These are phyloP conservation scores for Crematogaster levior DNA, from an alignment of 2,888 invertebrate genomes.

Conservation along the genomic window DNA sequence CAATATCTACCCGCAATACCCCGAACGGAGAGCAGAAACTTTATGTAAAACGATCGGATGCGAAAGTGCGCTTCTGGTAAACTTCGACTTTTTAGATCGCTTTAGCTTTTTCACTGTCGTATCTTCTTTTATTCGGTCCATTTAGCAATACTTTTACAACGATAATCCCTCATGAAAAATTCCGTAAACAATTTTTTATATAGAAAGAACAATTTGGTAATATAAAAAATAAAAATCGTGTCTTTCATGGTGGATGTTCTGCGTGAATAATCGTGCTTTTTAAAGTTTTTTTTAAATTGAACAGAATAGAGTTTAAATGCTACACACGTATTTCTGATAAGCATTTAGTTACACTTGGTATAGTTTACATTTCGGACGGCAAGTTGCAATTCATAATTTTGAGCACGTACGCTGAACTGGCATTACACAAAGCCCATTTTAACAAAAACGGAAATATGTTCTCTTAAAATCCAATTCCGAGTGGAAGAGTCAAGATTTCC, in stretches of 20 bases:
- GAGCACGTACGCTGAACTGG: conserved; percentile 39
- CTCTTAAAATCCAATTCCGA: conserved; percentile 23
- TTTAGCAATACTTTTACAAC: conserved; percentile 25
- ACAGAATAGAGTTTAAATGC: neutral
- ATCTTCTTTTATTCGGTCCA: conserved; percentile 31
- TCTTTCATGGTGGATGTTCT: neutral
- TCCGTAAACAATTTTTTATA: conserved; percentile 6
- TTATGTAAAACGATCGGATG: conserved; percentile 35
- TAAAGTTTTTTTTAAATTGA: neutral
- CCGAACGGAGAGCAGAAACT: neutral
- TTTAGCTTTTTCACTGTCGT: conserved; percentile 33
- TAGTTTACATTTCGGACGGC: conserved; percentile 27
- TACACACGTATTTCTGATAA: conserved; percentile 39
- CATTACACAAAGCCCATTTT: conserved; percentile 38
- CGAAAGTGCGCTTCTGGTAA: conserved; percentile 15
- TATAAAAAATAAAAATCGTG: neutral
- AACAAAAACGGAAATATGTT: conserved; percentile 32
- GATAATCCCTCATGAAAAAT: neutral
- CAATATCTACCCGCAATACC: conserved; percentile 15
- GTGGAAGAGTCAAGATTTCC: neutral
- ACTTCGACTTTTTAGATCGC: conserved; percentile 30
- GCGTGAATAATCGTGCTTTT: neutral
- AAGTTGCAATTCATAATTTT: conserved; percentile 39
- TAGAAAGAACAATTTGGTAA: neutral
- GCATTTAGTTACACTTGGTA: conserved; percentile 14